phyloP scores from a whole-genome alignment of 1,140 invertebrate species.

The Atta colombica region DNA sequence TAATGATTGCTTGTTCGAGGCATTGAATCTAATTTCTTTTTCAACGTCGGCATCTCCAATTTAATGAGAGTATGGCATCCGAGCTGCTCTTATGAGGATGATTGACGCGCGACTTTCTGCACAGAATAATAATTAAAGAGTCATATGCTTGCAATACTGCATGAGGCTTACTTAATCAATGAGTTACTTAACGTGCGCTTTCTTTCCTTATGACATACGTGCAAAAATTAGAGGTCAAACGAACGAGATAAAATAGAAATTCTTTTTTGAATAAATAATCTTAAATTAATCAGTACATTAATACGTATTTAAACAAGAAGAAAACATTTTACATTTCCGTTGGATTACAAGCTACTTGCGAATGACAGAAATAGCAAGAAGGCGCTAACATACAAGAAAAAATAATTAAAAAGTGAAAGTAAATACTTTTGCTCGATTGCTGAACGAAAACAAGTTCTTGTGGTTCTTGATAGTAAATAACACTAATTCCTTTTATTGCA shows the following conservation, averaged over 20 bases:
- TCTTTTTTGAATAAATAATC: neutral
- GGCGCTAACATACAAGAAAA: neutral
- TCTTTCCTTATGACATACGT: neutral
- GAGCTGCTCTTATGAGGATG: neutral
- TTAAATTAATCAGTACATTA: neutral
- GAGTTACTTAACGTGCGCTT: slow-evolving; percentile 22
- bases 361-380: neutral
- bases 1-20: neutral
- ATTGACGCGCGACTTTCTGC: slow-evolving; percentile 10
- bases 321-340: slow-evolving; percentile 20
- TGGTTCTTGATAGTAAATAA: neutral
- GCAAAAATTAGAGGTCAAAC: slow-evolving; percentile 10
- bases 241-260: neutral
- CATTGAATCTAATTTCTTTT: neutral
- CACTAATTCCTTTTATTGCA: neutral
- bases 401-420: neutral
- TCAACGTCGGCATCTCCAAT: neutral
- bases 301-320: neutral
- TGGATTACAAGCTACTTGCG: neutral
- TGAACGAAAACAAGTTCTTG: neutral
- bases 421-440: neutral
- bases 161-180: slow-evolving; percentile 16
- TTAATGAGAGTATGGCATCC: neutral
- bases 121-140: slow-evolving; percentile 36
- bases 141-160: neutral